phyloP scores from a whole-genome alignment of 2,113 vertebrate genomes.

The Gnathonemus longibarbis region DNA sequence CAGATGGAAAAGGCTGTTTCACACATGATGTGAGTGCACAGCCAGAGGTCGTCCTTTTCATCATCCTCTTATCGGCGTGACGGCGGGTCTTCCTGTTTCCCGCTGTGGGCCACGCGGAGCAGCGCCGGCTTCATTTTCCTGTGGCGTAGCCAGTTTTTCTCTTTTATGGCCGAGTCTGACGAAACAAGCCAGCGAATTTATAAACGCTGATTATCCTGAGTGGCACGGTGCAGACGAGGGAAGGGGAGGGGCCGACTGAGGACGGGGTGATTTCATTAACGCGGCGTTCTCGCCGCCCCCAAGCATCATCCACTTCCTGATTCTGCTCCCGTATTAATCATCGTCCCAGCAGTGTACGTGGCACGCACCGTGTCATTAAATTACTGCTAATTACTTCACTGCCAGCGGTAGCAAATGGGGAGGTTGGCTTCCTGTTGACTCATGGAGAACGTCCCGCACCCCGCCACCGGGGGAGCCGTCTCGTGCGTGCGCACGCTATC shows the following conservation, averaged over 20 bases:
- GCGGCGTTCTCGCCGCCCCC: background rate
- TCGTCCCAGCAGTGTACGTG: slow-evolving; percentile 15
- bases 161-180: slow-evolving; percentile 15
- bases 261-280: slow-evolving; percentile 25
- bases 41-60: background rate
- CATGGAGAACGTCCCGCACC: slow-evolving; percentile 41
- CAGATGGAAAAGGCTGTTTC: slow-evolving; percentile 7
- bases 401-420: slow-evolving; percentile 45
- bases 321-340: slow-evolving; percentile 24
- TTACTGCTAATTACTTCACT: slow-evolving; percentile 55
- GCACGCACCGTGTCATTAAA: slow-evolving; percentile 41
- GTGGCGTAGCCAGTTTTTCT: background rate
- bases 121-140: background rate
- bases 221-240: slow-evolving; percentile 5
- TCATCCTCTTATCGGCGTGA: background rate
- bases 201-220: slow-evolving; percentile 5
- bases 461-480: slow-evolving; percentile 14
- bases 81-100: slow-evolving; percentile 5
- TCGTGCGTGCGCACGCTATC: background rate
- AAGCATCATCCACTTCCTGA: slow-evolving; percentile 23
- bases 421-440: slow-evolving; percentile 55
- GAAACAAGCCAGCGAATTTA: slow-evolving; percentile 12
- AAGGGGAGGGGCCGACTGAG: background rate
- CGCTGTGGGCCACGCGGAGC: background rate
- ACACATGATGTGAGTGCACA: background rate